These are phyloP conservation scores for Lepus europaeus DNA, from an alignment of 2,113 vertebrate genomes.

Conservation along the genomic window DNA sequence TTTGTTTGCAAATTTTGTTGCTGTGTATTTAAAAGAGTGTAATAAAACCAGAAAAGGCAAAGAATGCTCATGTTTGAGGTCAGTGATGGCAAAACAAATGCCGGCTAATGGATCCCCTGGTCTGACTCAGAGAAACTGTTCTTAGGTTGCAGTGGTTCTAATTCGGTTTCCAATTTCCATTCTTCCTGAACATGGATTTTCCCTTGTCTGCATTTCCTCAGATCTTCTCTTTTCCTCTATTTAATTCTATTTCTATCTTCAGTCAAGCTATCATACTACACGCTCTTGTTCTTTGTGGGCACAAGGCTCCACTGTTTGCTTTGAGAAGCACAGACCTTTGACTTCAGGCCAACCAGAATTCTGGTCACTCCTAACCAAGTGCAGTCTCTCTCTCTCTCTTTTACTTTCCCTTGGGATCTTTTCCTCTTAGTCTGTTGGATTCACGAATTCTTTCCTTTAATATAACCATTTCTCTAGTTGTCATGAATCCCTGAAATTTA, in stretches of 20 bases:
- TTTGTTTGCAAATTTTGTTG: conserved; percentile 61
- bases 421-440: not conserved
- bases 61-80: conserved; percentile 59
- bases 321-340: not conserved
- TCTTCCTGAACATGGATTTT: conserved; percentile 42
- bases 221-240: not conserved
- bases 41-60: conserved; percentile 75
- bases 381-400: not conserved
- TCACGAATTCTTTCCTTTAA: conserved; percentile 2
- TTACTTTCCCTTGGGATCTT: not conserved
- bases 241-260: conserved; percentile 5
- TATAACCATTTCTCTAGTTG: not conserved
- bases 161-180: conserved; percentile 61
- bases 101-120: not conserved
- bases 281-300: conserved; percentile 39
- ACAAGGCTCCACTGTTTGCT: conserved; percentile 57
- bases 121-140: conserved; percentile 42
- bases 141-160: conserved; percentile 56
- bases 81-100: conserved; percentile 44
- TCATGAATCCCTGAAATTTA: not conserved
- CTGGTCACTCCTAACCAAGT: not conserved
- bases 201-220: conserved; percentile 44
- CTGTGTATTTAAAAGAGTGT: conserved; percentile 47
- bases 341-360: not conserved
- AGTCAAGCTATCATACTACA: conserved; percentile 20